These are phyloP conservation scores for Caenorhabditis tropicalis DNA, from an alignment of 1,140 invertebrate species.

Conservation along the genomic window DNA sequence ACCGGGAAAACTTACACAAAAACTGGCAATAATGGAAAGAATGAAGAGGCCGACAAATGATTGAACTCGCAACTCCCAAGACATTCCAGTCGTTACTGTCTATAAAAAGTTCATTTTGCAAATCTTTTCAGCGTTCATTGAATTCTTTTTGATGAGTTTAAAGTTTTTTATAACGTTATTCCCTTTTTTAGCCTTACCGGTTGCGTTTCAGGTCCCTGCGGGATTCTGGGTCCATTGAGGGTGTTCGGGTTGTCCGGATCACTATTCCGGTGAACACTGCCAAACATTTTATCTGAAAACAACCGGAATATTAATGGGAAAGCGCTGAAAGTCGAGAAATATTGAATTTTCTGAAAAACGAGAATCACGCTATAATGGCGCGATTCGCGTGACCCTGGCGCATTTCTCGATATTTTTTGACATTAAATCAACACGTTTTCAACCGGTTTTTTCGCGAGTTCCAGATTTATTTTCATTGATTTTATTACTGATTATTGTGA, in stretches of 20 bases:
- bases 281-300: slow-evolving; percentile 55
- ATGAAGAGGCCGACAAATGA: slow-evolving; percentile 59
- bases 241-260: slow-evolving; percentile 18
- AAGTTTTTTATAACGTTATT: background rate
- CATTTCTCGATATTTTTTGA: background rate
- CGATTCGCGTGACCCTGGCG: background rate
- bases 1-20: slow-evolving; percentile 42
- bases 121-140: no score
- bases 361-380: background rate
- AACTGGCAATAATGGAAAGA: slow-evolving; percentile 53
- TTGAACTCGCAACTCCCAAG: slow-evolving; percentile 62
- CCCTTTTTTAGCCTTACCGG: background rate
- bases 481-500: background rate
- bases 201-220: slow-evolving; percentile 50
- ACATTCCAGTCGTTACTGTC: slow-evolving; percentile 22
- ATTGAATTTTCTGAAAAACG: background rate
- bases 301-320: no score
- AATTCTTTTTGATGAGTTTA: slow-evolving; percentile 24
- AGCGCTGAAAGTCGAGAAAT: background rate
- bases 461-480: background rate
- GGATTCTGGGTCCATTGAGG: background rate
- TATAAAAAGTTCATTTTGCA: background rate
- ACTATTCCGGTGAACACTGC: slow-evolving; percentile 45
- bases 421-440: background rate
- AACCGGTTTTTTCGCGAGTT: background rate